These are phyloP conservation scores for Ips typographus DNA, from an alignment of 1,140 invertebrate genomes.

Conservation along the genomic window DNA sequence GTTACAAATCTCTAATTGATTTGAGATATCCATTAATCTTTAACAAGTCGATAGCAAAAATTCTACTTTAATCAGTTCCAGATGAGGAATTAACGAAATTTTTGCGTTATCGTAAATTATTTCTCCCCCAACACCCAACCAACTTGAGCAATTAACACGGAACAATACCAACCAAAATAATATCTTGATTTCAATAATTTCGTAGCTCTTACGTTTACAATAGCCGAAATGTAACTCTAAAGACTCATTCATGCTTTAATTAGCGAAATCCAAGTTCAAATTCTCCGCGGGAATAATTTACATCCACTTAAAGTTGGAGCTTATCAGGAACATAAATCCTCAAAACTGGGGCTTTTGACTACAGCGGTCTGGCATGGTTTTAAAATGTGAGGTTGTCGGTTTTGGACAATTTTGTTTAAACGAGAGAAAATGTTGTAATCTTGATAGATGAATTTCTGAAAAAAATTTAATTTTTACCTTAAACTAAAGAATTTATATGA, in stretches of 20 bases:
- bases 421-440: too few species aligned
- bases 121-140: background rate
- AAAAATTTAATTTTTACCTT: too few species aligned
- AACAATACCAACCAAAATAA: background rate
- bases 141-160: background rate
- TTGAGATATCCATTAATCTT: too few species aligned
- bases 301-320: conserved; percentile 3
- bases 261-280: conserved; percentile 8
- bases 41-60: too few species aligned
- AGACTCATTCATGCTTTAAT: conserved; percentile 6
- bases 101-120: background rate
- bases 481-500: too few species aligned
- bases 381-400: background rate
- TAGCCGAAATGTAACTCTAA: background rate
- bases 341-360: conserved; percentile 7
- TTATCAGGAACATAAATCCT: conserved; percentile 15
- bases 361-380: background rate
- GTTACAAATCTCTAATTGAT: too few species aligned
- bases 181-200: background rate
- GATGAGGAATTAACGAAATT: too few species aligned
- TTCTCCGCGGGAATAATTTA: conserved; percentile 14
- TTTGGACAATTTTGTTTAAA: background rate
- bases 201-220: background rate
- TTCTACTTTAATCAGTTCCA: too few species aligned
- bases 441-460: too few species aligned